Conservation (phyloP, 2,113 vertebrate species). For the Oryzias woworae region DNA sequence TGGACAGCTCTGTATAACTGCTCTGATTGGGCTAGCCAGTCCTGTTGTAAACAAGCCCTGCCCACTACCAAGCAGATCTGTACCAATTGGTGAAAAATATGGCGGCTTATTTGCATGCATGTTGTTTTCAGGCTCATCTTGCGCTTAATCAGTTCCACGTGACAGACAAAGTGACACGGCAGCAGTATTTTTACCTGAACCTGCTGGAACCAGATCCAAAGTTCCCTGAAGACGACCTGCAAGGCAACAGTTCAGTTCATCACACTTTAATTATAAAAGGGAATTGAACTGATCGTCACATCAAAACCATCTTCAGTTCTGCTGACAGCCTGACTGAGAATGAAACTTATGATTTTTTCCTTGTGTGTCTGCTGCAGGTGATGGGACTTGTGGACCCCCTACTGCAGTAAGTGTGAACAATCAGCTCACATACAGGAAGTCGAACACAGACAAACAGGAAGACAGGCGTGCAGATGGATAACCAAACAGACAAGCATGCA, state of each 20-base stretch:
- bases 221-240: neutral
- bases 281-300: too few relatives aligned
- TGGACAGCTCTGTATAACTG: conserved; percentile 73
- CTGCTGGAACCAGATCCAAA: conserved; percentile 61
- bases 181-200: conserved; percentile 73
- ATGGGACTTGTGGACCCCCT: conserved; percentile 43
- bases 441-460: neutral
- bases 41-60: conserved; percentile 53
- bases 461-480: neutral
- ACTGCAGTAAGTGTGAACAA: conserved; percentile 57
- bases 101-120: neutral
- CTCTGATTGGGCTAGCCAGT: conserved; percentile 70
- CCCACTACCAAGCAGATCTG: neutral
- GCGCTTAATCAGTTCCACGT: conserved; percentile 73
- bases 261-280: too few relatives aligned
- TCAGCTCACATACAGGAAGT: neutral
- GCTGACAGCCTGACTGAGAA: too few relatives aligned
- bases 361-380: conserved; percentile 27
- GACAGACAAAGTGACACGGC: conserved; percentile 60
- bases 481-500: neutral
- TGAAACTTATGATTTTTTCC: too few relatives aligned
- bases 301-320: too few relatives aligned
- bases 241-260: conserved; percentile 13
- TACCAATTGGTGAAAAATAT: neutral
- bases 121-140: conserved; percentile 59